These are phyloP conservation scores for Rhizomys pruinosus DNA, from an alignment of 2,113 vertebrate species.

Conservation along the genomic window DNA sequence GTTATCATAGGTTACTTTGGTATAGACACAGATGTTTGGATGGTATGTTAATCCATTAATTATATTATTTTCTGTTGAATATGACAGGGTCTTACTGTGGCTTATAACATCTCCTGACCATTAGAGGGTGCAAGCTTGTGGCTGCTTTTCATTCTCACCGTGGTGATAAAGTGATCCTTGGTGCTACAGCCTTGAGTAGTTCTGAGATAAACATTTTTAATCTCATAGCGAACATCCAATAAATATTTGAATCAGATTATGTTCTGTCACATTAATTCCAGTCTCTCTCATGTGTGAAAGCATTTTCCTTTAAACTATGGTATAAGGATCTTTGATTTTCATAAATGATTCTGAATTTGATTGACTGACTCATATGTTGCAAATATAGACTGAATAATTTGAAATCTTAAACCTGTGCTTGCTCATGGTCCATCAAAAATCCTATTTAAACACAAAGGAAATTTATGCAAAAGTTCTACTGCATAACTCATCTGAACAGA, in stretches of 20 bases:
- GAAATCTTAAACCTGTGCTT: slow-evolving; percentile 17
- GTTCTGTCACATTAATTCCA: slow-evolving; percentile 45
- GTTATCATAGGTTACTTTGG: too few species aligned
- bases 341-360: slow-evolving; percentile 36
- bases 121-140: too few species aligned
- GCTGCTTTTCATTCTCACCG: neutral
- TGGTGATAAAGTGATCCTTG: neutral
- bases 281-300: neutral
- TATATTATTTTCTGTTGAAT: too few species aligned
- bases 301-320: slow-evolving; percentile 26
- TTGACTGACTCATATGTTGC: neutral
- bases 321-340: slow-evolving; percentile 37
- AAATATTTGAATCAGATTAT: slow-evolving; percentile 55
- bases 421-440: neutral
- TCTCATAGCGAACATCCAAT: neutral
- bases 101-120: too few species aligned
- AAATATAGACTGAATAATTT: slow-evolving; percentile 43
- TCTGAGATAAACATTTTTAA: neutral
- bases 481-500: neutral
- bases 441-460: neutral
- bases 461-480: slow-evolving; percentile 9
- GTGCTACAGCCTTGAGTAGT: neutral
- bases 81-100: too few species aligned
- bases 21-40: too few species aligned
- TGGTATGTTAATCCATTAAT: too few species aligned